A percentile compares a stretch with the other conserved stretches of the same genome.
Conservation (phyloP, 1,140 invertebrate species). For the Drosophila sulfurigaster region DNA sequence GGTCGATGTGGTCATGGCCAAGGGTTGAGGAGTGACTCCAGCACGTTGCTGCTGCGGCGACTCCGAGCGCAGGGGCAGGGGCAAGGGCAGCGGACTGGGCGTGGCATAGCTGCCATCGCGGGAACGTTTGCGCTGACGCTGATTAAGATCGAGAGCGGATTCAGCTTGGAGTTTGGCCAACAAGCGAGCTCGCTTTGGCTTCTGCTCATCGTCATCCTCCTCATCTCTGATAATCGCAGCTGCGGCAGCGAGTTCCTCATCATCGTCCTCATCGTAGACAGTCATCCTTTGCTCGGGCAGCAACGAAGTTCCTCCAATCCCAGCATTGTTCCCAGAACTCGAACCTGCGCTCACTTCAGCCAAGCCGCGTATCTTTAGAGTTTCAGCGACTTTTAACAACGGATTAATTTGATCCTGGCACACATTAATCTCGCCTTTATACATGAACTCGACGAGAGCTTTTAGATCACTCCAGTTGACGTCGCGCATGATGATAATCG, state of each 20-base stretch:
- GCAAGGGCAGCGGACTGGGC: slow-evolving; percentile 85
- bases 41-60: slow-evolving; percentile 24
- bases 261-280: slow-evolving; percentile 83
- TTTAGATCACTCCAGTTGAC: slow-evolving; percentile 95
- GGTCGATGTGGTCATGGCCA: slow-evolving; percentile 82
- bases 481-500: slow-evolving; percentile 95
- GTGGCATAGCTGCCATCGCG: slow-evolving; percentile 84
- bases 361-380: slow-evolving; percentile 93
- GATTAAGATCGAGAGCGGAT: slow-evolving; percentile 64
- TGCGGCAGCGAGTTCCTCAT: slow-evolving; percentile 63
- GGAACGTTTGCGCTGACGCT: slow-evolving; percentile 73
- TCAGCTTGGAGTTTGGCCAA: slow-evolving; percentile 54
- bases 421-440: slow-evolving; percentile 96
- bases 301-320: slow-evolving; percentile 75
- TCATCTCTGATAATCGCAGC: slow-evolving; percentile 58
- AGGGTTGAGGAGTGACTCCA: slow-evolving; percentile 50
- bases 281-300: slow-evolving; percentile 79
- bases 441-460: slow-evolving; percentile 96
- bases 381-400: slow-evolving; percentile 93
- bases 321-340: background rate
- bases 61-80: slow-evolving; percentile 78
- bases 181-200: slow-evolving; percentile 70
- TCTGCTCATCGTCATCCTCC: slow-evolving; percentile 62
- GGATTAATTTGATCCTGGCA: slow-evolving; percentile 95
- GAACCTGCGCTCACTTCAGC: slow-evolving; percentile 90